phyloP scores from a whole-genome alignment of 1,140 invertebrate genomes.

The Drosophila rufa region DNA sequence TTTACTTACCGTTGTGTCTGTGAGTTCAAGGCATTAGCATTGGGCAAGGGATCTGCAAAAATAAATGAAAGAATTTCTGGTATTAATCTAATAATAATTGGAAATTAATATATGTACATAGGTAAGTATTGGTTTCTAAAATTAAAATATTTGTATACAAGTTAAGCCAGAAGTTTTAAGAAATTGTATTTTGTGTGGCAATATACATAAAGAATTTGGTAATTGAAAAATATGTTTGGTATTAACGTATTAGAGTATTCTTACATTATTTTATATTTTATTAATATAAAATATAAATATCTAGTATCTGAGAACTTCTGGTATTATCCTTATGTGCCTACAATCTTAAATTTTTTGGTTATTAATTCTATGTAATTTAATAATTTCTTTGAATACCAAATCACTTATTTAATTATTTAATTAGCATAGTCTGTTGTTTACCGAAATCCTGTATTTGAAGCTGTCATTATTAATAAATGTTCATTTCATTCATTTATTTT shows the following conservation, averaged over 20 bases:
- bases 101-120: too few species aligned
- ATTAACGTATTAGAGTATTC: too few species aligned
- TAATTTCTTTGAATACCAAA: neutral
- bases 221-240: too few species aligned
- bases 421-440: neutral
- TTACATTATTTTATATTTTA: too few species aligned
- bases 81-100: neutral
- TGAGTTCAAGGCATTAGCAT: neutral
- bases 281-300: too few species aligned
- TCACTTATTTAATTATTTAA: neutral
- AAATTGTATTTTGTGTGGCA: too few species aligned
- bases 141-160: neutral
- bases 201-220: too few species aligned
- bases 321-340: too few species aligned
- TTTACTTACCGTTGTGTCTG: constrained; percentile 13
- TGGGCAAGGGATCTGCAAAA: constrained; percentile 5
- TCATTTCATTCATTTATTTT: neutral
- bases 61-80: neutral
- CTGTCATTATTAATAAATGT: neutral
- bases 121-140: too few species aligned
- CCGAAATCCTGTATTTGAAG: neutral
- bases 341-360: too few species aligned
- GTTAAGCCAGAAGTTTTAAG: neutral
- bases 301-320: too few species aligned
- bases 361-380: neutral